Evolutionary conservation across 1,140 invertebrate species (phyloP), one percentile per base, ranked within the genome.

Genomic region (Hypothenemus hampei): DNA sequence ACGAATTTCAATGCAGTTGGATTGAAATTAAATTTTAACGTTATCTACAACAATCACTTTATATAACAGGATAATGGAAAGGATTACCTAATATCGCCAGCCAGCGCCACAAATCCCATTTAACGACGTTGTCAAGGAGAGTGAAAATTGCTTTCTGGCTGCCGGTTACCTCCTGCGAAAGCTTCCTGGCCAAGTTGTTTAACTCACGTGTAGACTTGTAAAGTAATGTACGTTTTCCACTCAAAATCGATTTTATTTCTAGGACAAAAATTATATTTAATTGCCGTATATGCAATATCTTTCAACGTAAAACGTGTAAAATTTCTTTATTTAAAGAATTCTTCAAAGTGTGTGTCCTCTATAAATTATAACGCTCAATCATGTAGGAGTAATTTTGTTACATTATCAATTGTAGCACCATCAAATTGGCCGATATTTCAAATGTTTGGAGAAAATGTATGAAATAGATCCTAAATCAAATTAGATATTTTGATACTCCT

Each of bases 91-190:
- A 47, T 31, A 64, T 52, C n/a, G 48, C 45, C 23, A 66, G 33
- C 64, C 64, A 67, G 18, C 64, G 55, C 65, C 64, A 67, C 47
- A 62, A 41, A 58, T 67, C 64, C 59, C 55, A 63, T 29, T 59
- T 50, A 37, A 46, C 53, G 22, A 62, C 23, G 6, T 35, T 49
- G 24, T 57, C 26, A 10, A 58, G 43, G 23, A 54, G 20, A 23
- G 58, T 39, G 7, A 50, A 47, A 51, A 57, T 37, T 33, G 37
- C 22, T 37, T 51, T 40, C 26, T 58, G 46, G 43, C 39, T 52
- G 6, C 4, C 26, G 22, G 19, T 48, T 11, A 49, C 13, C 44
- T 43, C 21, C 20, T 60, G 40, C 24, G 61, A 59, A 55, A 66
- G 18, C 13, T 50, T 54, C 35, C 59, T 60, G 21, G 61, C 45